These are phyloP conservation scores for Eueremaeus valkanovi DNA, from an alignment of 2,888 invertebrate genomes.

Conservation along the genomic window DNA sequence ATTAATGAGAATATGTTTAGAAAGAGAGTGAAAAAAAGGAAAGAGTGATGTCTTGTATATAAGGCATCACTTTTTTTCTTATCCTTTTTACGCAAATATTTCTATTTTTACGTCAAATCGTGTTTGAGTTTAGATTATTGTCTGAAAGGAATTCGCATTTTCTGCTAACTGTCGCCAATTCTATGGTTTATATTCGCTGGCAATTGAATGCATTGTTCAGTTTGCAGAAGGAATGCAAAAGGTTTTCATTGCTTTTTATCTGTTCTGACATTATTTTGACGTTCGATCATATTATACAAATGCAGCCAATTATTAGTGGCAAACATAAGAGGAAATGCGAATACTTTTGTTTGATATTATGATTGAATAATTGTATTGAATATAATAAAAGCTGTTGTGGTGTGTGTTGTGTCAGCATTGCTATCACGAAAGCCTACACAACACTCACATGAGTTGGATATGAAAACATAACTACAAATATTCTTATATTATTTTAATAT, in stretches of 20 bases:
- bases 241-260: slow-evolving; percentile 31
- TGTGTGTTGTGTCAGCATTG: not conserved
- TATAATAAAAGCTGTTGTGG: slow-evolving; percentile 13
- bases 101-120: slow-evolving; percentile 9
- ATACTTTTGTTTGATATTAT: slow-evolving; percentile 24
- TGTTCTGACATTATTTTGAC: slow-evolving; percentile 32
- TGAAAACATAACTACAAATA: slow-evolving; percentile 2
- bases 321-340: not conserved
- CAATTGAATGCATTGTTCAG: not conserved
- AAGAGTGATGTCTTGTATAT: too few species aligned
- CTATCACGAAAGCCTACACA: slow-evolving; percentile 21
- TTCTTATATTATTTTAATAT: slow-evolving; percentile 19
- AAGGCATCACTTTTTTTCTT: too few species aligned
- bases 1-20: slow-evolving; percentile 3
- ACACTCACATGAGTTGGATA: not conserved
- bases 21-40: not conserved
- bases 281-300: slow-evolving; percentile 27
- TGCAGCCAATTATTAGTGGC: slow-evolving; percentile 26
- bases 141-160: not conserved
- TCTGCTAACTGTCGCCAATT: slow-evolving; percentile 12
- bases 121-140: slow-evolving; percentile 28
- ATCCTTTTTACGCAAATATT: not conserved
- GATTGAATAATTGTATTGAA: slow-evolving; percentile 17
- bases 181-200: not conserved
- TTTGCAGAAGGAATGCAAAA: slow-evolving; percentile 20